Evolutionary conservation across 92 coral and sea anemone genomes (phyloP), one percentile per base, ranked within the genome.

Genomic region (Muricea muricata): DNA sequence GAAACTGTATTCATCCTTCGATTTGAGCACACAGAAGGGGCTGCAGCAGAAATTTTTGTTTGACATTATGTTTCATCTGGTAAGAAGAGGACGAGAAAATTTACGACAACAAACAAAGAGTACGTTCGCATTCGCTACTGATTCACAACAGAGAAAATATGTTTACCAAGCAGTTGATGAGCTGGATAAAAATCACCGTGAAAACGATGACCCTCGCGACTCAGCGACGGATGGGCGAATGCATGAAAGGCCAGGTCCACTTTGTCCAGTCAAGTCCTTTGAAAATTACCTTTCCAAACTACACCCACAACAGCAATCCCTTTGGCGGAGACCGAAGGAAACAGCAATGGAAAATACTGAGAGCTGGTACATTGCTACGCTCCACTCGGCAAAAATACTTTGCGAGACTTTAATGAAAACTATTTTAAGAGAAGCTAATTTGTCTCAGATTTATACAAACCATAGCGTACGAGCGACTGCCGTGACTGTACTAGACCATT

Each of bases 1-100:
- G 33, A 81, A 81, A 65, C 58, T 81, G 57, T 81, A 81, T 34
- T 65, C 34, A 6, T 23, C 31, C 31, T 81, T 81, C 65, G 58
- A 81, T 25, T 28, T 81, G 35, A 20, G 9, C 30, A 81, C 73
- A 0, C 75, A 57, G 15, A 63, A 39, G 26, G 65, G 63, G 11
- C 75, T 80, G 15, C 85, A 63, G 58, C 23, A 39, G 23, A 80
- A 80, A 65, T 37, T 34, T n/a, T 32, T 40, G 37, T 79, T 79
- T 12, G 73, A 77, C 29, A 54, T 79, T 28, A 32, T 79, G 29
- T 60, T 79, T 35, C 61, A 50, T 28, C 84, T 79, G 8, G 84
- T 79, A 4, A 24, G 60, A 35, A 23, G 84, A 11, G 84, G 84
- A 13, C 52, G 84, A 8, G 84, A 79, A 35, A 79, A 61, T 23